Evolutionary conservation across 1,140 invertebrate species (phyloP).

Genomic region (Philotrypesis tridentata): DNA sequence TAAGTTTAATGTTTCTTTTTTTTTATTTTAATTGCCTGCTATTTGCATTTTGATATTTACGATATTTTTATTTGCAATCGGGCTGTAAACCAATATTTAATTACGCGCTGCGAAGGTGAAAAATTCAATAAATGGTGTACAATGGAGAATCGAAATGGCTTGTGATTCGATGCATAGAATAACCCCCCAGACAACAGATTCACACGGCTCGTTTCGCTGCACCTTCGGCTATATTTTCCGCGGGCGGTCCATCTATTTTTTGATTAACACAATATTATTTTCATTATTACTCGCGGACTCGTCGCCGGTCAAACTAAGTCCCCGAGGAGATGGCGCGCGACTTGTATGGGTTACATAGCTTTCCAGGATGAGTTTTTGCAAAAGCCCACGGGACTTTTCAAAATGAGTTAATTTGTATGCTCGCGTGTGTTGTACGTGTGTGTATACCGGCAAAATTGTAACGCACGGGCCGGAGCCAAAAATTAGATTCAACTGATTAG

Average conservation of each 20-base stretch:
- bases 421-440: neutral
- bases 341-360: slow-evolving; percentile 16
- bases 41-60: neutral
- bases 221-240: neutral
- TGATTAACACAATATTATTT: slow-evolving; percentile 44
- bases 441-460: neutral
- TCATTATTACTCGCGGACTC: slow-evolving; percentile 20
- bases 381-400: slow-evolving; percentile 44
- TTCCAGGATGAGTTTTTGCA: slow-evolving; percentile 38
- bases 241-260: slow-evolving; percentile 29
- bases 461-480: too few species aligned
- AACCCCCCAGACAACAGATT: too few species aligned
- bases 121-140: neutral
- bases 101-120: neutral
- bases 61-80: neutral
- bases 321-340: neutral
- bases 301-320: neutral
- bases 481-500: too few species aligned
- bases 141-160: neutral
- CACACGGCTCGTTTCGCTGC: neutral
- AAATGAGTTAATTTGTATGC: slow-evolving; percentile 49
- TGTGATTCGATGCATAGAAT: neutral
- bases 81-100: neutral
- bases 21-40: too few species aligned
- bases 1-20: neutral